These are phyloP conservation scores for Crotalus horridus DNA, from an alignment of 2,113 vertebrate species.

Conservation along the genomic window DNA sequence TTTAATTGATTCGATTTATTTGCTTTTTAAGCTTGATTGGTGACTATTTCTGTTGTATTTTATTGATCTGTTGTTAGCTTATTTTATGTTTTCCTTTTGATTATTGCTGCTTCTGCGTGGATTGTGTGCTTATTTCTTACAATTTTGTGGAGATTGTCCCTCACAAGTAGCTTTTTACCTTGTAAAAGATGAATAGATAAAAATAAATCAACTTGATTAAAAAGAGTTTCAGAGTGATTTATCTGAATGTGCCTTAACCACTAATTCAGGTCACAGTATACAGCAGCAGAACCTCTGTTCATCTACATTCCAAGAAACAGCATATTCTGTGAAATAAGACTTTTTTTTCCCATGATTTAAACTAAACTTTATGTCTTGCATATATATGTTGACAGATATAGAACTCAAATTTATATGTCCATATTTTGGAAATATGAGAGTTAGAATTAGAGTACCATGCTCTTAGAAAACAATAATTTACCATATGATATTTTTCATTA, in stretches of 20 bases:
- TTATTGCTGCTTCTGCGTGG: background rate
- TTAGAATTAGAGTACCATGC: background rate
- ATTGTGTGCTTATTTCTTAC: background rate
- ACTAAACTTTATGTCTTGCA: background rate
- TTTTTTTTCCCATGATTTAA: background rate
- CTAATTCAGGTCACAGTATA: background rate
- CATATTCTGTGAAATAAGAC: background rate
- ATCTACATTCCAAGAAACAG: background rate
- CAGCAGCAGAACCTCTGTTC: background rate
- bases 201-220: background rate
- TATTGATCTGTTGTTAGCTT: background rate
- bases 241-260: background rate
- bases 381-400: background rate
- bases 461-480: constrained; percentile 3
- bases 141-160: background rate
- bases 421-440: background rate
- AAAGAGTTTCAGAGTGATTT: background rate
- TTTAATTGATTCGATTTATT: background rate
- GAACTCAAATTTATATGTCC: background rate
- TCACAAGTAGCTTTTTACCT: background rate
- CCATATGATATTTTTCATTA: constrained; percentile 19
- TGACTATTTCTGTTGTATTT: background rate
- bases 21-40: background rate
- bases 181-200: background rate
- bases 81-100: background rate